A percentile compares a stretch with the other conserved stretches of the same genome.
phyloP scores from a whole-genome alignment of 2,797 vertebrate species.

The Helicolenus hilgendorfi region DNA sequence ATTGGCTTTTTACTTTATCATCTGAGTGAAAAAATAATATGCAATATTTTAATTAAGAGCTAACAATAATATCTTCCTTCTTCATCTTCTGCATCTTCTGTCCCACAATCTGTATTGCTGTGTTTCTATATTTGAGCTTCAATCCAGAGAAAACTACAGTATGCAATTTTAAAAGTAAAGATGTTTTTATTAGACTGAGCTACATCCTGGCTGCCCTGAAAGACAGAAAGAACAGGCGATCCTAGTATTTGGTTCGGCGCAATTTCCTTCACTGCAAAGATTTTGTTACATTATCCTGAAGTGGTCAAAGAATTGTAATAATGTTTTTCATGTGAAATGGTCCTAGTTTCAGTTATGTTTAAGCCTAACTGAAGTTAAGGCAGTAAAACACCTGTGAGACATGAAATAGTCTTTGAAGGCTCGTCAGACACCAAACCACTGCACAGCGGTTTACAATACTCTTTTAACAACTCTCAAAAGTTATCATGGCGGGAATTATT shows the following conservation, averaged over 20 bases:
- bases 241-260: neutral
- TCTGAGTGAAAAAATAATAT: neutral
- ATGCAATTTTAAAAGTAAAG: neutral
- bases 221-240: neutral
- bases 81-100: neutral
- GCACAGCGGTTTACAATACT: too few relatives aligned
- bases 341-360: neutral
- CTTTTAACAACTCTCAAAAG: too few relatives aligned
- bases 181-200: neutral
- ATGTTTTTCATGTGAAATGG: neutral
- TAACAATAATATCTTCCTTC: neutral
- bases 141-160: neutral
- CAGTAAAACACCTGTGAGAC: neutral
- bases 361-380: neutral
- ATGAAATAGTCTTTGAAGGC: neutral
- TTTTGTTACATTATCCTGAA: too few relatives aligned
- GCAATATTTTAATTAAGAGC: constrained; percentile 17
- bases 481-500: too few relatives aligned
- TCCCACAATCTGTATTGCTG: neutral
- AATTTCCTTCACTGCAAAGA: neutral
- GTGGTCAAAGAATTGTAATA: too few relatives aligned
- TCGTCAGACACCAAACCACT: neutral
- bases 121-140: constrained; percentile 23
- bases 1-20: neutral
- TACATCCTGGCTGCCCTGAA: neutral